Conservation (phyloP, 2,113 vertebrate genomes). For the Paraplagusia blochii region DNA sequence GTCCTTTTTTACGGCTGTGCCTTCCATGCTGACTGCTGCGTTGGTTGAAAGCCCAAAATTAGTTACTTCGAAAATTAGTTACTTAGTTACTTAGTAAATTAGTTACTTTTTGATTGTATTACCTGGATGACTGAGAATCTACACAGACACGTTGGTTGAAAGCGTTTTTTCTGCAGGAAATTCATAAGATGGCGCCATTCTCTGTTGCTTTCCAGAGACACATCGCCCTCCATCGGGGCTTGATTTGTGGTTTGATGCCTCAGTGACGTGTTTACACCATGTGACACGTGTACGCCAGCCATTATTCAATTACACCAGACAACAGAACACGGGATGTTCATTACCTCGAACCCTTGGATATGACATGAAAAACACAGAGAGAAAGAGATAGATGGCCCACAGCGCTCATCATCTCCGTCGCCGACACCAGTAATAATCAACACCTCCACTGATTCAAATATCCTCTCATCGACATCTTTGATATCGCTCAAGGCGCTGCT, state of each 20-base stretch:
- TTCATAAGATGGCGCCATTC: too few species aligned
- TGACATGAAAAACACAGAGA: constrained; percentile 37
- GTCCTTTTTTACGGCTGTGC: too few species aligned
- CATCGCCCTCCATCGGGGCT: too few species aligned
- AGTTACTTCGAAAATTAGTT: too few species aligned
- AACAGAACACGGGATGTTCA: constrained; percentile 37
- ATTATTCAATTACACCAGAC: constrained; percentile 52
- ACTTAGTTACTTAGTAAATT: too few species aligned
- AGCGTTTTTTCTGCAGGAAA: too few species aligned
- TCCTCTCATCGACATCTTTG: constrained; percentile 60
- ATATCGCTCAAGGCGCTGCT: constrained; percentile 60
- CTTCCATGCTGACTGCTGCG: too few species aligned
- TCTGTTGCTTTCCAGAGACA: too few species aligned
- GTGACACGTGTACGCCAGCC: constrained; percentile 35
- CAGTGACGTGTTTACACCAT: constrained; percentile 41
- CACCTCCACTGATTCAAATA: constrained; percentile 55
- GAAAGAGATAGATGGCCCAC: constrained; percentile 46
- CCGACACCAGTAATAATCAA: constrained; percentile 65
- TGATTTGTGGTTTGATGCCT: constrained; percentile 10
- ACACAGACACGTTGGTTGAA: too few species aligned
- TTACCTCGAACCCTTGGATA: constrained; percentile 54
- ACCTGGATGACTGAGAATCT: too few species aligned
- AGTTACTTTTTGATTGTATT: too few species aligned
- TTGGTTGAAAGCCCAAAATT: too few species aligned
- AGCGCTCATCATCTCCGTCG: constrained; percentile 55